Evolutionary conservation across 2,888 invertebrate species (phyloP), one percentile per base, ranked within the genome.

Genomic region (Lissonota sp.): DNA sequence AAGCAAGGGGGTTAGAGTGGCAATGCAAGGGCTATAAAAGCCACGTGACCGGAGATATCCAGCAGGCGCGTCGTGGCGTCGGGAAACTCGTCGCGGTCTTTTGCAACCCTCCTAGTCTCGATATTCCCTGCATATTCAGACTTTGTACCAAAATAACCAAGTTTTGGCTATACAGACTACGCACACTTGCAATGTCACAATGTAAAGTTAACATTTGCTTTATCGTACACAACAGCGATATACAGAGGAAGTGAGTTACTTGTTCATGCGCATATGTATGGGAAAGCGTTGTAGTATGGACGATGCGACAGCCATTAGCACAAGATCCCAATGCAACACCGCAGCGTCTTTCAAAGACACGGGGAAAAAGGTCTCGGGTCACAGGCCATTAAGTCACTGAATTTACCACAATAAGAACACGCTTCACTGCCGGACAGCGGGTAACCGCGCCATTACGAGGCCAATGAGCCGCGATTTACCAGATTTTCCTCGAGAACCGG

Each of bases 1-100:
- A 55, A 49, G 71, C 39, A n/a, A 75, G 74, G 44, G 80, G 42
- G 16, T 66, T 44, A 42, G 40, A 73, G 69, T 51, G 16, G 49
- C 55, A 58, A 57, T 55, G 62, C 12, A 87, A 86, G 80, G 86
- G 86, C 87, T 84, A 87, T 90, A 90, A 89, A 26, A 90, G 91
- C 87, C 92, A 92, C 92, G 91, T 89, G 92, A 92, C 92, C 92
- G 91, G 91, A 91, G 90, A 91, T 89, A 89, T 84, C 89, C 86
- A 87, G 87, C 89, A 88, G 91, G 87, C 91, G 89, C 90, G 90
- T 89, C 90, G 84, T 85, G 85, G 83, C 87, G 89, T 89, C 91
- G 88, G 86, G 87, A 88, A 90, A 87, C 88, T 88, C 85, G 58
- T 69, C 69, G 87, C 79, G 87, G 87, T 91, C 66, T 58, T 90